Conservation (phyloP, 2,797 vertebrate species). For the Microchirus variegatus region DNA sequence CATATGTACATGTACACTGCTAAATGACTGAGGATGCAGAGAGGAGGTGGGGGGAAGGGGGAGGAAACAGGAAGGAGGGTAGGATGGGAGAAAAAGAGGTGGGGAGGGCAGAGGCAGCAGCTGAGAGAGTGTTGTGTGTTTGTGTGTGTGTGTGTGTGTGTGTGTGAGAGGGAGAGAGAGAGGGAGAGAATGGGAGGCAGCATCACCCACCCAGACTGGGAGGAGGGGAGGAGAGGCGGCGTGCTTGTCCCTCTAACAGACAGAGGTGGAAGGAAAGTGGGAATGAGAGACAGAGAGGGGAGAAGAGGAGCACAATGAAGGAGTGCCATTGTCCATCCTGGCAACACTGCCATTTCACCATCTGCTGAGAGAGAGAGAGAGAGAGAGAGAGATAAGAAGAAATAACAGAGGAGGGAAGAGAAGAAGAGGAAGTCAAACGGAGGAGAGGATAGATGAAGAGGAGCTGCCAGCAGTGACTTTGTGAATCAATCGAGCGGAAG, state of each 20-base stretch:
- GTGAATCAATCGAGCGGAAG: slow-evolving; percentile 78
- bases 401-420: slow-evolving; percentile 42
- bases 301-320: slow-evolving; percentile 81
- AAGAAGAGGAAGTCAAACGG: slow-evolving; percentile 62
- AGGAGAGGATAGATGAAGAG: slow-evolving; percentile 70
- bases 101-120: slow-evolving; percentile 61
- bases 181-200: slow-evolving; percentile 67
- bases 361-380: slow-evolving; percentile 61
- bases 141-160: slow-evolving; percentile 26
- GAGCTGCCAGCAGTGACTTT: slow-evolving; percentile 75
- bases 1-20: slow-evolving; percentile 65
- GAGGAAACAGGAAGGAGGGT: slow-evolving; percentile 73
- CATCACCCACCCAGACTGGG: slow-evolving; percentile 73
- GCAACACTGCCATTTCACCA: slow-evolving; percentile 68
- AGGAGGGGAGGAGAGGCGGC: slow-evolving; percentile 74
- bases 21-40: slow-evolving; percentile 77
- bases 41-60: slow-evolving; percentile 59
- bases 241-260: slow-evolving; percentile 72
- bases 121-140: slow-evolving; percentile 9
- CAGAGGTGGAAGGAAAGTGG: slow-evolving; percentile 75
- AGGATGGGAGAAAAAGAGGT: slow-evolving; percentile 60
- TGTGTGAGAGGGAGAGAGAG: slow-evolving; percentile 10
- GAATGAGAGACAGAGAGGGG: slow-evolving; percentile 72
- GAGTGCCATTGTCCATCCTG: slow-evolving; percentile 71
- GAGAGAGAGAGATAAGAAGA: slow-evolving; percentile 28